These are phyloP conservation scores for Cynoglossus semilaevis DNA, from an alignment of 2,113 vertebrate genomes.

Conservation along the genomic window DNA sequence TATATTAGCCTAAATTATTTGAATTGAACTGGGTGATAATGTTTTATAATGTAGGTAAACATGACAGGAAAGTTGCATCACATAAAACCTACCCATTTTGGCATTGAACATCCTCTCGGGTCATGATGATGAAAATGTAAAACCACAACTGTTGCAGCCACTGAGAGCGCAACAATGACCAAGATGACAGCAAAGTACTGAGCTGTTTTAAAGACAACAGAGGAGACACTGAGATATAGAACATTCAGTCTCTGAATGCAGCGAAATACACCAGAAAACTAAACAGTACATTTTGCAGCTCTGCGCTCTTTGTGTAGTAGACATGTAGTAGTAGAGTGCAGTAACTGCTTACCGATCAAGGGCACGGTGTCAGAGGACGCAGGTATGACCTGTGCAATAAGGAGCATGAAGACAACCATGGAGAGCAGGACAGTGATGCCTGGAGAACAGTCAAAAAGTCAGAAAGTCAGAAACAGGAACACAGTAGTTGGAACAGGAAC, in stretches of 20 bases:
- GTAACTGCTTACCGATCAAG: slow-evolving; percentile 84
- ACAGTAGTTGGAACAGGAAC: too few relatives aligned
- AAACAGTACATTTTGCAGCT: too few relatives aligned
- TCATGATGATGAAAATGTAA: slow-evolving; percentile 95
- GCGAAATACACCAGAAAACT: neutral
- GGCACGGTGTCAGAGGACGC: slow-evolving; percentile 94
- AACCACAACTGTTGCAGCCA: slow-evolving; percentile 92
- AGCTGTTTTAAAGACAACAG: slow-evolving; percentile 71
- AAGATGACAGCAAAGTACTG: slow-evolving; percentile 96
- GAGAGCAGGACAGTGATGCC: slow-evolving; percentile 95
- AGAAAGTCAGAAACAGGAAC: slow-evolving; percentile 30
- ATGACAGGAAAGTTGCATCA: neutral
- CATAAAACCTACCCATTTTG: slow-evolving; percentile 87
- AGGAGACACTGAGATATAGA: neutral
- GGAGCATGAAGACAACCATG: slow-evolving; percentile 93
- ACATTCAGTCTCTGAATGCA: neutral
- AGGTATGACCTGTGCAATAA: slow-evolving; percentile 95
- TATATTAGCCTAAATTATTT: too few relatives aligned
- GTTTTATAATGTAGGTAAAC: neutral
- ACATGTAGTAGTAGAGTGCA: too few relatives aligned
- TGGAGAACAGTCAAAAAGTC: slow-evolving; percentile 54
- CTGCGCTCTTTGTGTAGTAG: too few relatives aligned
- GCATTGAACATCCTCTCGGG: slow-evolving; percentile 91
- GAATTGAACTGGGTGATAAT: neutral
- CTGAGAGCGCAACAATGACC: slow-evolving; percentile 94